Evolutionary conservation across 2,113 vertebrate species (phyloP), one percentile per base, ranked within the genome.

Genomic region (Sminthopsis crassicaudata): DNA sequence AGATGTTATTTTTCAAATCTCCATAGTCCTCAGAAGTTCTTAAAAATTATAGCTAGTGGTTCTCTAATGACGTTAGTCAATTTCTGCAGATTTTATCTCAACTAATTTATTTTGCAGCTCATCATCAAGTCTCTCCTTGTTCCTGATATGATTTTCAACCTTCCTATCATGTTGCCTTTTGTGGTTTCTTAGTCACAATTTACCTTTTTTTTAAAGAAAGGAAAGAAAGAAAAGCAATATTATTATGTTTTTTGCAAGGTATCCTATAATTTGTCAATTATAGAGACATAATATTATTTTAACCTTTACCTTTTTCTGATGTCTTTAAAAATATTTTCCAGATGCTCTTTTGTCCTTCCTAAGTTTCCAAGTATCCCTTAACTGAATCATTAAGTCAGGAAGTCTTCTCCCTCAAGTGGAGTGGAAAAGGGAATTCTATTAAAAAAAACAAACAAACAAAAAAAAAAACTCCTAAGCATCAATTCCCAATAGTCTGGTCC

Each of bases 31-130:
- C 51, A 92, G 25, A 95, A 95, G 92, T 91, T 97, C 92, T 95
- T 25, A 90, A 95, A 95, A 91, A n/a, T 93, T 36, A 88, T 91
- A 91, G 46, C 25, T 93, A 93, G 46, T 54, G 1, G 23, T 60
- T 88, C 89, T 54, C 9, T 53, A 88, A 92, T 95, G 10, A 93
- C 91, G 90, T 95, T 52, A 92, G n/a, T 90, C 53, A 84, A 48
- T 90, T 90, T 30, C 42, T 94, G 46, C 11, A 50, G 93, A 91
- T 96, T 93, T 95, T 95, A 55, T 92, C 90, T 95, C 24, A 94
- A 51, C 42, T 2, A 91, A 54, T 48, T 95, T 94, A 94, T 92
- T 94, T 96, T 95, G 90, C 92, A 96, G 84, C 93, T 96, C 2
- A 91, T 94, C 36, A 90, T 94, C n/a, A 97, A 52, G 96, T 95